Conservation (phyloP, 2,113 vertebrate species). For the Clarias macrocephalus region DNA sequence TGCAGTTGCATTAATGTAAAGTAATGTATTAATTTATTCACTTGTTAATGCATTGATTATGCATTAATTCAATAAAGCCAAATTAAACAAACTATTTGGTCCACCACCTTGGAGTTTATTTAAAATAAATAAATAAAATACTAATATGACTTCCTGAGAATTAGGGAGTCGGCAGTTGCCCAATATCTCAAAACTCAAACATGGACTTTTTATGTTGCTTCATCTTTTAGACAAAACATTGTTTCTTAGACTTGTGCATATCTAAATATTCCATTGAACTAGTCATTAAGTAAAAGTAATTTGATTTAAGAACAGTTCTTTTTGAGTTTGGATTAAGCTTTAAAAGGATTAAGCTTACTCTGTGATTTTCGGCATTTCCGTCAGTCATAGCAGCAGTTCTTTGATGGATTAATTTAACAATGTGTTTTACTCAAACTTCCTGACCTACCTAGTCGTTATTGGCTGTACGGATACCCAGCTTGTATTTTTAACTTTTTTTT, state of each 20-base stretch:
- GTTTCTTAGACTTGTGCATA: background rate
- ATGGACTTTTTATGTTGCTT: background rate
- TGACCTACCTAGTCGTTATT: background rate
- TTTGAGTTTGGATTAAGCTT: background rate
- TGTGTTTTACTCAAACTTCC: background rate
- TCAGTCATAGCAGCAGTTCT: background rate
- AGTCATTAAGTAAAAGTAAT: background rate
- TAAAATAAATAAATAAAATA: background rate
- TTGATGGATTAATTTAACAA: background rate
- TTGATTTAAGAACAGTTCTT: background rate
- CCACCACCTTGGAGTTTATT: background rate
- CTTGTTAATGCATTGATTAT: background rate
- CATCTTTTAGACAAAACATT: background rate
- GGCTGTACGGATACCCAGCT: background rate
- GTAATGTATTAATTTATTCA: background rate
- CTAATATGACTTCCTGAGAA: background rate
- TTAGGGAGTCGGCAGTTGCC: background rate
- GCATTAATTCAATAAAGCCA: background rate
- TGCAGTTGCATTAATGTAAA: background rate
- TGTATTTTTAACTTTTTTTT: background rate
- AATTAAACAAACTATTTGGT: background rate
- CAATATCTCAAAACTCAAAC: background rate
- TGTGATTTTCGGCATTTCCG: background rate
- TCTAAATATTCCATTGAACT: background rate
- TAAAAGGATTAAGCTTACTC: background rate